phyloP scores from a whole-genome alignment of 2,797 vertebrate genomes.

The Heterohyrax brucei region DNA sequence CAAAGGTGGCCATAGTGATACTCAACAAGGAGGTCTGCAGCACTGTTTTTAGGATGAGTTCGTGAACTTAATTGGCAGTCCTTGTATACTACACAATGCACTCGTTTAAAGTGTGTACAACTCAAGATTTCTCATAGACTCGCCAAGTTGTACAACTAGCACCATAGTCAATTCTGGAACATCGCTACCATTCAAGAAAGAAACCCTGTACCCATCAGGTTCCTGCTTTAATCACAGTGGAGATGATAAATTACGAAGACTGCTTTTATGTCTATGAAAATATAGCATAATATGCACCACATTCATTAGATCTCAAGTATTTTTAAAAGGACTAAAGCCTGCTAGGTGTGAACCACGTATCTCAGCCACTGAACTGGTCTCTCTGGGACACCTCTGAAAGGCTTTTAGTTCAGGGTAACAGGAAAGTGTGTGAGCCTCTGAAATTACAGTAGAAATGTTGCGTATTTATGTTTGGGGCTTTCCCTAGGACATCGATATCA shows the following conservation, averaged over 20 bases:
- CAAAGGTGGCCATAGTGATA: too few species aligned
- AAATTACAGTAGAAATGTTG: not conserved
- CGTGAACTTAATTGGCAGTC: too few species aligned
- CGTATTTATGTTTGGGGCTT: fast-evolving
- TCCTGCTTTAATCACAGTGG: not conserved
- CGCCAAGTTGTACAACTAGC: not conserved
- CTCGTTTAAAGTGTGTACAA: not conserved
- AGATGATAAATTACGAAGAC: not conserved
- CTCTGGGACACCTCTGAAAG: not conserved
- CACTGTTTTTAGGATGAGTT: too few species aligned
- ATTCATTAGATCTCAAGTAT: not conserved
- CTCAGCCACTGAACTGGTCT: not conserved
- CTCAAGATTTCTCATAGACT: not conserved
- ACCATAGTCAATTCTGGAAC: not conserved
- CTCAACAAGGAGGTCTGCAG: too few species aligned
- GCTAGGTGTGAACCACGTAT: not conserved
- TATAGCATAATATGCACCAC: not conserved
- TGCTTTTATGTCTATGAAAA: not conserved
- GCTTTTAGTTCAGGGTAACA: not conserved
- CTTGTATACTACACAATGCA: not conserved
- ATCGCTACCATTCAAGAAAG: not conserved
- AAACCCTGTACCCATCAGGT: not conserved
- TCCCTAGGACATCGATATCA: not conserved
- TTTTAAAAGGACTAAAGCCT: not conserved
- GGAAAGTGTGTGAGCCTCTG: not conserved